Evolutionary conservation across 37 sponge, comb jelly and placozoan species (phyloP).

Genomic region (Chondrilla cf. caribensis): DNA sequence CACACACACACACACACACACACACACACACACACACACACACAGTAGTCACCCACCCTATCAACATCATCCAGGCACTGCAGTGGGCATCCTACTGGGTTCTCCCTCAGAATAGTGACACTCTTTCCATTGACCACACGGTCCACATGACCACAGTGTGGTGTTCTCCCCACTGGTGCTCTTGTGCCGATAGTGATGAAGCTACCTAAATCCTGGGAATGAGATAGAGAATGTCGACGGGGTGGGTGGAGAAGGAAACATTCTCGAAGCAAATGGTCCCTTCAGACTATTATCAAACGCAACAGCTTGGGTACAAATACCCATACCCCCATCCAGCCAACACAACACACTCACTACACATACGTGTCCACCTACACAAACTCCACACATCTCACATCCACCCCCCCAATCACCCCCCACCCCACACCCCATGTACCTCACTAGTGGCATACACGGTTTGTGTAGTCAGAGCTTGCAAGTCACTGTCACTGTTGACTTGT

Average conservation of each 20-base stretch:
- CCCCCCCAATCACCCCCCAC: too few relatives aligned
- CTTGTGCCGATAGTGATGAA: background rate
- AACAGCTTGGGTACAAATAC: background rate
- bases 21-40: constrained; percentile 7
- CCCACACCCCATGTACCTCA: background rate
- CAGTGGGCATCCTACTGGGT: too few relatives aligned
- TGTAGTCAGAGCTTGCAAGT: background rate
- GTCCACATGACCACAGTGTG: background rate
- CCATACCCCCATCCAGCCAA: background rate
- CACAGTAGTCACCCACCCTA: background rate
- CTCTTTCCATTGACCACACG: too few relatives aligned
- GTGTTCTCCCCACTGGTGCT: background rate
- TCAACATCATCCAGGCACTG: background rate
- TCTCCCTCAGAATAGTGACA: too few relatives aligned
- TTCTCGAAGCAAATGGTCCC: too few relatives aligned
- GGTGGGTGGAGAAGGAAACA: background rate
- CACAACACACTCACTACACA: background rate
- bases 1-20: background rate
- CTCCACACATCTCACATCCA: too few relatives aligned
- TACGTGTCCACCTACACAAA: background rate
- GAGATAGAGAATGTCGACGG: too few relatives aligned
- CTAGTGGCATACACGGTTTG: background rate
- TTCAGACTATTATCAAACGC: too few relatives aligned
- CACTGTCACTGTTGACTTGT: background rate
- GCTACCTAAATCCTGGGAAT: background rate